Conservation (phyloP, 2,888 invertebrate genomes). For the Drosophila paucipuncta region DNA sequence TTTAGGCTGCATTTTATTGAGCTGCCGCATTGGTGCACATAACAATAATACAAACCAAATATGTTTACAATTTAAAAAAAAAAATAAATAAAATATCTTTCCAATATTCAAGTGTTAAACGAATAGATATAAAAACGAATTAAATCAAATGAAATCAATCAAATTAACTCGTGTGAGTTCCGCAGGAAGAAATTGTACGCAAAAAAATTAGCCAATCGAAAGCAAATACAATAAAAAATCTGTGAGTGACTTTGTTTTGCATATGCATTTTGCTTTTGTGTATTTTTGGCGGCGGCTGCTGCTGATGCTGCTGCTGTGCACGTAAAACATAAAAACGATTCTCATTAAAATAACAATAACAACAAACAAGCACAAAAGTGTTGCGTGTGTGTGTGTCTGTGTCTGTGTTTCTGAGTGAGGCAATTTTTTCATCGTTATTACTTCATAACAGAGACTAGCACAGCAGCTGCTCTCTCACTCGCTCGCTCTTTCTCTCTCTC, state of each 20-base stretch:
- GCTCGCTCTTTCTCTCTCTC: constrained; percentile 11
- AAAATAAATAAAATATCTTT: constrained; percentile 2
- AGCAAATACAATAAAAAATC: constrained; percentile 19
- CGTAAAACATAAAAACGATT: constrained; percentile 52
- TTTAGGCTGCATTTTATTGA: constrained; percentile 18
- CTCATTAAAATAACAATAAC: constrained; percentile 53
- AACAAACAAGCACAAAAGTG: constrained; percentile 34
- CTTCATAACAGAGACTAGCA: constrained; percentile 65
- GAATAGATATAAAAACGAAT: background rate
- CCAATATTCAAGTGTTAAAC: constrained; percentile 10
- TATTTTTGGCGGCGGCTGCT: constrained; percentile 53
- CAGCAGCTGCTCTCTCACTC: constrained; percentile 27
- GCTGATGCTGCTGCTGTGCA: constrained; percentile 29
- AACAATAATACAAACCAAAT: constrained; percentile 1
- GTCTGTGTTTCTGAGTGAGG: constrained; percentile 39
- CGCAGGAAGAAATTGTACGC: constrained; percentile 19
- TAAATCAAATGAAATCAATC: constrained; percentile 13
- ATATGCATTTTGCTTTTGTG: constrained; percentile 40
- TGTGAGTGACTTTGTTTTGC: constrained; percentile 35
- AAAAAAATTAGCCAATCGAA: constrained; percentile 20
- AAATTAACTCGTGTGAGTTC: constrained; percentile 20
- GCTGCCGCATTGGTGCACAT: constrained; percentile 43
- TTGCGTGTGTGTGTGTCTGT: constrained; percentile 13
- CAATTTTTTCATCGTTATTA: constrained; percentile 65
- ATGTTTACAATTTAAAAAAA: background rate